Base-by-base conservation (phyloP, 2,888 invertebrate genomes). In the Anticlea derivata region DNA sequence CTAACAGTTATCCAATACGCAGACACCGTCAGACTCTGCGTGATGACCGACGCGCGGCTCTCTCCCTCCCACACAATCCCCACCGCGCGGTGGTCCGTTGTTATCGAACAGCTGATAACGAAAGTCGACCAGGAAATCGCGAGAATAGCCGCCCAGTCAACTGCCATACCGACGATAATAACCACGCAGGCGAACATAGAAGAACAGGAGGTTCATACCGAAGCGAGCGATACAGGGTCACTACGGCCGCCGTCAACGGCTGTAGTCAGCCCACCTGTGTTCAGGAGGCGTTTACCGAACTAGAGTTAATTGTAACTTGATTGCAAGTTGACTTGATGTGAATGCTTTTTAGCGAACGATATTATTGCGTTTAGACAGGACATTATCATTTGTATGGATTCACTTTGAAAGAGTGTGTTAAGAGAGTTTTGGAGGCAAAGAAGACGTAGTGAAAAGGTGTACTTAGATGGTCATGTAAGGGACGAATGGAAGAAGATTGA, bases 31-130 rank as follows among this genome's bases (percentile, higher is more conserved):
- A 91, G 93, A 1, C 77, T 95, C 4, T 93, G 93, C 1, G 93
- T 95, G 5, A 95, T 95, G 94, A 92, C 93, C 0, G 95, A 95
- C 73, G 93, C 94, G 0, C 91, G 93, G 7, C 81, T 95, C n/a
- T 92, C 92, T 0, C 95, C 95, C 0, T 89, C 92, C 10, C 95
- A 95, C 80, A 77, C 82, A 0, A 78, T 91, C 34, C 88, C 94
- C 0, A 92, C 92, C 3, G 56, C 72, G 1, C 79, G 91, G 7
- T 91, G 91, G 91, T 67, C 88, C 0, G 61, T 68, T 2, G 83
- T 79, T 7, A 65, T 87, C n/a, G 82, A 86, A n/a, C 83, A 85
- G 22, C 66, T 89, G 0, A 68, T 87, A 47, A 58, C 70, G 4
- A 85, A 79, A 63, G 67, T 89, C 23, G 86, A 89, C 60, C 85